phyloP scores from a whole-genome alignment of 1,140 invertebrate genomes.

The Orchestia grillus region DNA sequence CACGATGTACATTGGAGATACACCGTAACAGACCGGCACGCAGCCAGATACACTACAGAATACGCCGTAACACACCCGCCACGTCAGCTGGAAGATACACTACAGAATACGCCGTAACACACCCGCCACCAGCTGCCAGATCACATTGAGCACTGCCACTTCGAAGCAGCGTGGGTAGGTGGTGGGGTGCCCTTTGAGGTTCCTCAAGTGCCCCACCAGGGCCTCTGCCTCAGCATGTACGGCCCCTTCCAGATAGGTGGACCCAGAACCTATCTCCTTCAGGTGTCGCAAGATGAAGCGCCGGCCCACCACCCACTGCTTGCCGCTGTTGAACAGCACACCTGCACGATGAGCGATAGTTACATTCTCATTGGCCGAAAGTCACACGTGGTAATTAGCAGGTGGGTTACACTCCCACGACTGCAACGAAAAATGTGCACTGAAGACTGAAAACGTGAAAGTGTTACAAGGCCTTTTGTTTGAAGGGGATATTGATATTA shows the following conservation, averaged over 20 bases:
- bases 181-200: constrained; percentile 29
- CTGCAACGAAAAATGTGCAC: no score
- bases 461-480: no score
- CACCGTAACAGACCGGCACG: no score
- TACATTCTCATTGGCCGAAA: no score
- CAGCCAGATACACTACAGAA: no score
- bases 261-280: constrained; percentile 71
- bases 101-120: background rate
- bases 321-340: constrained; percentile 59
- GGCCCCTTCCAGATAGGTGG: constrained; percentile 70
- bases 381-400: no score
- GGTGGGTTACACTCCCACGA: no score
- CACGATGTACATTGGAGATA: no score
- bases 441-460: no score
- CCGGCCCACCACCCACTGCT: constrained; percentile 70
- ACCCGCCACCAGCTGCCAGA: constrained; percentile 66
- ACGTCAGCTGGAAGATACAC: background rate
- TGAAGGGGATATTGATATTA: no score
- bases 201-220: constrained; percentile 56
- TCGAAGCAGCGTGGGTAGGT: constrained; percentile 56
- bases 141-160: constrained; percentile 61
- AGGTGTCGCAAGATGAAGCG: constrained; percentile 70
- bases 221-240: constrained; percentile 66
- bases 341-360: background rate
- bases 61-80: no score